Conservation (phyloP, 2,113 vertebrate species). For the Macroglossus sobrinus region DNA sequence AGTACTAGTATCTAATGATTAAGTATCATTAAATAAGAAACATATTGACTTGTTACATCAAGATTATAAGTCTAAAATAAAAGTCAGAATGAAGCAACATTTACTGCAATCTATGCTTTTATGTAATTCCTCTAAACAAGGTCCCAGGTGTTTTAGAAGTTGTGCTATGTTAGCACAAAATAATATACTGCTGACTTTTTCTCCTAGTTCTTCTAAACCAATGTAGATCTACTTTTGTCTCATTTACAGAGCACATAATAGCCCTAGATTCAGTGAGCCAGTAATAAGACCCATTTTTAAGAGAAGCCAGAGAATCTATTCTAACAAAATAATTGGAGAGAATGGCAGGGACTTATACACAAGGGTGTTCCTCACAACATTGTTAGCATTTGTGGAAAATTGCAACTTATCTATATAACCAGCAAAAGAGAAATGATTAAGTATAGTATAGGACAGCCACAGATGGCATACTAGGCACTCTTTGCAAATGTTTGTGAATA, state of each 20-base stretch:
- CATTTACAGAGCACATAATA: slow-evolving; percentile 56
- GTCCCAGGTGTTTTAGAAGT: slow-evolving; percentile 48
- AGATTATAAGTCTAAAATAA: neutral
- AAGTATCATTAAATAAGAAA: slow-evolving; percentile 45
- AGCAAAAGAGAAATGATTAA: neutral
- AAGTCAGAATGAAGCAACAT: slow-evolving; percentile 19
- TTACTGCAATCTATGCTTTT: slow-evolving; percentile 25
- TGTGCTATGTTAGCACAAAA: slow-evolving; percentile 54
- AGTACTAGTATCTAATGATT: neutral
- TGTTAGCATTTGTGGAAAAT: neutral
- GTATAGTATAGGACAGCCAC: neutral
- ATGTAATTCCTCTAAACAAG: slow-evolving; percentile 14
- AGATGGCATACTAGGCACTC: neutral
- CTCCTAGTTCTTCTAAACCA: slow-evolving; percentile 30
- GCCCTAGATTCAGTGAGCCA: neutral
- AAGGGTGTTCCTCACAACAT: neutral
- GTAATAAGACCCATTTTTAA: slow-evolving; percentile 48
- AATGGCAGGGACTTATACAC: neutral
- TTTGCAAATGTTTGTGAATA: neutral
- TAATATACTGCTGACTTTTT: slow-evolving; percentile 36
- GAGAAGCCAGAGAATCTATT: neutral
- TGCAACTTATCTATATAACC: neutral
- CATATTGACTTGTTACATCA: slow-evolving; percentile 23
- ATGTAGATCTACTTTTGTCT: slow-evolving; percentile 46
- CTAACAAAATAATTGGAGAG: slow-evolving; percentile 11